These are phyloP conservation scores for human (Homo sapiens) DNA, from an alignment of 2,113 vertebrate species.

Conservation along the genomic window DNA sequence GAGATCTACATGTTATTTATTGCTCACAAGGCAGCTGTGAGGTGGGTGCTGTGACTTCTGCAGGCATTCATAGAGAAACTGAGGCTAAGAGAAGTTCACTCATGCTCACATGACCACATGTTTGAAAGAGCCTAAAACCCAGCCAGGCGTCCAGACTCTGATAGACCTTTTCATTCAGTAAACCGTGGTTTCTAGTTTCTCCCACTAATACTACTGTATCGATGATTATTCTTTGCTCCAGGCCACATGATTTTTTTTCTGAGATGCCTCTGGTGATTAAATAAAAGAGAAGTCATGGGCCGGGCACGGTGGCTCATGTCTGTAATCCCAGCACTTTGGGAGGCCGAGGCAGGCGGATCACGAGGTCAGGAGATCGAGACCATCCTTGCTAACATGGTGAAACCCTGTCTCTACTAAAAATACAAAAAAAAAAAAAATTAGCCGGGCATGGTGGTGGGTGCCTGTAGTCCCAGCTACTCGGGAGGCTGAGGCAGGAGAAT, in stretches of 20 bases:
- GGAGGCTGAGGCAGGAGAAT: too few species aligned
- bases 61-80: background rate
- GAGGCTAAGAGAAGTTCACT: background rate
- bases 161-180: background rate
- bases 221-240: background rate
- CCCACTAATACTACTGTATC: background rate
- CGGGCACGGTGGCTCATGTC: too few species aligned
- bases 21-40: background rate
- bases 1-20: background rate
- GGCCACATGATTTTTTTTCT: background rate
- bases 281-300: background rate
- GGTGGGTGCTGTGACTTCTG: too few species aligned
- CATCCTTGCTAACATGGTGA: too few species aligned
- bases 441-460: too few species aligned
- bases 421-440: too few species aligned
- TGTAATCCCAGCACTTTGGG: too few species aligned
- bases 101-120: background rate
- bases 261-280: background rate
- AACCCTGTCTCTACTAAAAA: too few species aligned
- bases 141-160: background rate
- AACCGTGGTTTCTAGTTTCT: background rate
- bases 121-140: background rate
- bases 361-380: too few species aligned
- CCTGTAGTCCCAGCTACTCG: too few species aligned
- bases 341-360: too few species aligned